A percentile compares a stretch with the other conserved stretches of the same genome.
phyloP scores from a whole-genome alignment of 2,797 vertebrate genomes.

The Sebastes elongatus region DNA sequence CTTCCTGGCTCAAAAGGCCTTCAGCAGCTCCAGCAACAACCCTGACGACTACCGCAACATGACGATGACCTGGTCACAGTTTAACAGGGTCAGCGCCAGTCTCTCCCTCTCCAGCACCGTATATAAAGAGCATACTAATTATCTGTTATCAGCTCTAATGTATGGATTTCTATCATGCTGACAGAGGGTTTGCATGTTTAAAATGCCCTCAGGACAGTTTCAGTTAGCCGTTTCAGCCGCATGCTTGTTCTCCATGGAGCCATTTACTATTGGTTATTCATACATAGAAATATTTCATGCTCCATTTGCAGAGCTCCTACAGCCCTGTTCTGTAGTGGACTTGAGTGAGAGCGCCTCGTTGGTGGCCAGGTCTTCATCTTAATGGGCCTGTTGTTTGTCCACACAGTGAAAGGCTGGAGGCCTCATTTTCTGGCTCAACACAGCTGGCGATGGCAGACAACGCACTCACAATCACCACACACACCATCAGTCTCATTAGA shows the following conservation, averaged over 20 bases:
- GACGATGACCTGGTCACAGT: constrained; percentile 97
- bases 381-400: constrained; percentile 73
- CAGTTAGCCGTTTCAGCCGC: neutral
- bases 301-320: constrained; percentile 48
- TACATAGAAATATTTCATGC: constrained; percentile 44
- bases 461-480: constrained; percentile 38
- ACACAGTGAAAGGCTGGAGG: constrained; percentile 48
- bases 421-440: constrained; percentile 55
- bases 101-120: neutral
- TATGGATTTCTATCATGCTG: neutral
- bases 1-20: constrained; percentile 97
- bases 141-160: neutral
- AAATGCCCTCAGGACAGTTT: constrained; percentile 20
- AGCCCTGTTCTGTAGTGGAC: constrained; percentile 18
- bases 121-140: neutral
- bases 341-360: constrained; percentile 37
- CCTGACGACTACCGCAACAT: constrained; percentile 92
- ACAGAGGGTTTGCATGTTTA: constrained; percentile 4
- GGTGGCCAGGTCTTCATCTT: constrained; percentile 49
- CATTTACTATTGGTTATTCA: constrained; percentile 45
- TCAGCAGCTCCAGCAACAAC: constrained; percentile 87
- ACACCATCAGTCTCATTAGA: constrained; percentile 48
- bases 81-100: constrained; percentile 88
- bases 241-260: neutral
- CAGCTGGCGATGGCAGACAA: constrained; percentile 36